A percentile compares a stretch with the other conserved stretches of the same genome.
Conservation (phyloP, 2,797 vertebrate species). For the Lutra lutra region DNA sequence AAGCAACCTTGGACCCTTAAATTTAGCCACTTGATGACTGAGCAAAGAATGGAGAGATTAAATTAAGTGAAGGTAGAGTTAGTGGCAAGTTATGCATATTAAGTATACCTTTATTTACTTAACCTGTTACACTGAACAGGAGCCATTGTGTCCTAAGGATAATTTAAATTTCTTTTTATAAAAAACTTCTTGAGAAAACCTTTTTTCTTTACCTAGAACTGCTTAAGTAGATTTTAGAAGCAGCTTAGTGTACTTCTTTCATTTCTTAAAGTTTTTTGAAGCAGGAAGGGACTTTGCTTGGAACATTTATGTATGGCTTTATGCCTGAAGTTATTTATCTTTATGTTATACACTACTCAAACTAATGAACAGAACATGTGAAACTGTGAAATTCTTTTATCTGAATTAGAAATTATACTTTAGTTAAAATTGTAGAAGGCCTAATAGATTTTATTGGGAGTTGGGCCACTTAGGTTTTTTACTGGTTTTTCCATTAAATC, state of each 20-base stretch:
- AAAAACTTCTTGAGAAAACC: neutral
- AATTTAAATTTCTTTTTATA: constrained; percentile 17
- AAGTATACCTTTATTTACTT: neutral
- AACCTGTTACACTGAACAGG: neutral
- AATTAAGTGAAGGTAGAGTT: constrained; percentile 18
- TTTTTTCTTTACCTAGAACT: neutral
- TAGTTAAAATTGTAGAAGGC: constrained; percentile 4
- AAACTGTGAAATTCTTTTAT: constrained; percentile 40
- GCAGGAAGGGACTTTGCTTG: neutral
- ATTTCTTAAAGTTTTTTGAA: constrained; percentile 29
- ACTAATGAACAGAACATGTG: neutral
- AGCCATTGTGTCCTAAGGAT: neutral
- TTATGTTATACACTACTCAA: neutral
- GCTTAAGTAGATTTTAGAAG: constrained; percentile 30
- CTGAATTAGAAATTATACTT: constrained; percentile 11
- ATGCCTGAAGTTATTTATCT: neutral
- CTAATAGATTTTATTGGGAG: constrained; percentile 23
- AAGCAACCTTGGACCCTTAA: neutral
- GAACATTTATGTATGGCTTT: constrained; percentile 5
- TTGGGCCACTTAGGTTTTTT: neutral
- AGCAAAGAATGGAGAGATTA: neutral
- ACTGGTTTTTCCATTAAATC: neutral
- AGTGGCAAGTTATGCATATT: neutral
- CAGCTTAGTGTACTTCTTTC: neutral
- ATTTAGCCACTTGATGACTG: constrained; percentile 7